phyloP scores from a whole-genome alignment of 2,797 vertebrate species.

The Lithobates sylvaticus region DNA sequence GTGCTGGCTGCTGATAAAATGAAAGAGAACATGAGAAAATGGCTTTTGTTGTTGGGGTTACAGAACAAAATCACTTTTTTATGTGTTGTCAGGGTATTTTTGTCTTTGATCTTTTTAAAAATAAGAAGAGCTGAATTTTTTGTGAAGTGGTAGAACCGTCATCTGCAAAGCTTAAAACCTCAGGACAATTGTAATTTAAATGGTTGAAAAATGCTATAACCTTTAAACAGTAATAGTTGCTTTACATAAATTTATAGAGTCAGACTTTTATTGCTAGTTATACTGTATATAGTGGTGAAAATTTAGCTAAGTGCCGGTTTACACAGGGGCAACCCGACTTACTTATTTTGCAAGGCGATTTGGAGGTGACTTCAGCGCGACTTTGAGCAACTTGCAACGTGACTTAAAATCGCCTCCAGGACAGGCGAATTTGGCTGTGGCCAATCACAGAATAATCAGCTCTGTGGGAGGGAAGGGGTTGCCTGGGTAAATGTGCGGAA shows the following conservation, averaged over 20 bases:
- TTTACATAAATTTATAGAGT: background rate
- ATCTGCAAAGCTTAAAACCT: background rate
- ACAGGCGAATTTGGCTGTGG: too few species aligned
- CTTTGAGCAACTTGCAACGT: too few species aligned
- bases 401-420: too few species aligned
- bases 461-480: too few species aligned
- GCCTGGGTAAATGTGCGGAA: too few species aligned
- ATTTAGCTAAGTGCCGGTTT: background rate
- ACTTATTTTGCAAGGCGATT: too few species aligned
- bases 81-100: slow-evolving; percentile 15
- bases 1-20: slow-evolving; percentile 54
- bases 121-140: background rate
- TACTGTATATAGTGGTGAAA: background rate
- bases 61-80: slow-evolving; percentile 51
- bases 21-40: slow-evolving; percentile 56
- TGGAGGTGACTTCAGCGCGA: too few species aligned
- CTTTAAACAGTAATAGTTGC: background rate
- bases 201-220: background rate
- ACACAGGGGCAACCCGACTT: too few species aligned
- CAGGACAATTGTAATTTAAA: background rate
- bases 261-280: background rate
- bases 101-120: slow-evolving; percentile 32
- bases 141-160: background rate
- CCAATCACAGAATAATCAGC: too few species aligned
- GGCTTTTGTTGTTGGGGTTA: slow-evolving; percentile 56